These are phyloP conservation scores for Callithrix jacchus DNA, from an alignment of 2,113 vertebrate species.

Conservation along the genomic window DNA sequence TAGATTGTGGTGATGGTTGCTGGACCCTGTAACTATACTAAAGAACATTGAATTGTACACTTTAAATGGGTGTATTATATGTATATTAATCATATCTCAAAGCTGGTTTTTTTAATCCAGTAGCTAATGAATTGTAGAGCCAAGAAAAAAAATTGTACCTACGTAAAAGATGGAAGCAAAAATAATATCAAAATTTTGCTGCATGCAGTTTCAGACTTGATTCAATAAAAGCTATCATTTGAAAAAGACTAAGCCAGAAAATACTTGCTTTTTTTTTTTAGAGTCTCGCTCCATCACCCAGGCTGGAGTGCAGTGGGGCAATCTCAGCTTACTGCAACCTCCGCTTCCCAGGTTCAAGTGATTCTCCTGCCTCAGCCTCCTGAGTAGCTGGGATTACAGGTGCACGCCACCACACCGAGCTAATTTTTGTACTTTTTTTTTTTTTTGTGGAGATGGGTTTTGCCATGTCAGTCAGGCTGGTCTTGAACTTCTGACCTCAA, in stretches of 20 bases:
- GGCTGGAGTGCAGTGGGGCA: too few species aligned
- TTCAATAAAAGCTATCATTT: constrained; percentile 20
- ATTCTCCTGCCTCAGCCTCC: too few species aligned
- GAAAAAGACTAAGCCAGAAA: constrained; percentile 57
- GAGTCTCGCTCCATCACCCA: too few species aligned
- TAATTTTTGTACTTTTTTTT: too few species aligned
- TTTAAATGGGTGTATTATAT: not conserved
- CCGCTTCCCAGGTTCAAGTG: too few species aligned
- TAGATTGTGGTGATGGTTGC: not conserved
- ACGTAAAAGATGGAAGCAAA: constrained; percentile 37
- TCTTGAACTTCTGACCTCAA: too few species aligned
- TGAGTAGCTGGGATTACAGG: too few species aligned
- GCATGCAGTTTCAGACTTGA: not conserved
- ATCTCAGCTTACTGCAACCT: too few species aligned
- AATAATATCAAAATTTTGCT: not conserved
- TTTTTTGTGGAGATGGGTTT: too few species aligned
- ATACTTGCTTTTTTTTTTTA: constrained; percentile 22
- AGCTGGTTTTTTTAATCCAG: not conserved
- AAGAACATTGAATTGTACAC: not conserved
- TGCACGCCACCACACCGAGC: too few species aligned
- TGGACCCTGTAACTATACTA: not conserved
- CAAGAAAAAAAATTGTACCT: not conserved
- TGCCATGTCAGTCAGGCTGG: too few species aligned
- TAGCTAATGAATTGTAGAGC: not conserved
- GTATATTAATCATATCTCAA: constrained; percentile 13